Conservation (phyloP, 1,140 invertebrate species). For the Orius insidiosus region DNA sequence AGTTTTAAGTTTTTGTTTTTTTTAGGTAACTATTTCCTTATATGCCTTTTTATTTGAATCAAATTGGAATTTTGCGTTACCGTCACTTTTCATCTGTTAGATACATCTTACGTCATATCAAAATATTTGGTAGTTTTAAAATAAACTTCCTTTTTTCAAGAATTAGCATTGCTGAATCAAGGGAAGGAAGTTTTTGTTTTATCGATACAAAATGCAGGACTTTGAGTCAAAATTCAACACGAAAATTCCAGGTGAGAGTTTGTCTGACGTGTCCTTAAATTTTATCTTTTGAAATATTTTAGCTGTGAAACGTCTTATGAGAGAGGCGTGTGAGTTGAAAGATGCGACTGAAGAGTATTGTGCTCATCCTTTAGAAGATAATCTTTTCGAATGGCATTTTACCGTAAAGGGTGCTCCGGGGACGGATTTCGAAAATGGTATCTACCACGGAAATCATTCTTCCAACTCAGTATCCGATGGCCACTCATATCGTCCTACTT, state of each 20-base stretch:
- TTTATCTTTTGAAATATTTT: slow-evolving; percentile 24
- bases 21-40: no score
- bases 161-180: slow-evolving; percentile 1
- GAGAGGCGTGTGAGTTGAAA: slow-evolving; percentile 72
- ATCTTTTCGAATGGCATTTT: slow-evolving; percentile 97
- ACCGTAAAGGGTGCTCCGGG: slow-evolving; percentile 75
- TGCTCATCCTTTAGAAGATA: slow-evolving; percentile 83
- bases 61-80: neutral
- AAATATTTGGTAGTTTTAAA: neutral
- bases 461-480: slow-evolving; percentile 90
- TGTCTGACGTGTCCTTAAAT: neutral
- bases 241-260: neutral
- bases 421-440: slow-evolving; percentile 74
- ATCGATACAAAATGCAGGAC: neutral
- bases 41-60: no score
- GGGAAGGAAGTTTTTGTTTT: neutral
- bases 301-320: slow-evolving; percentile 88
- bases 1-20: neutral
- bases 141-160: neutral
- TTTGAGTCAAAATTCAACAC: neutral
- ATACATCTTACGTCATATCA: neutral
- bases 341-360: slow-evolving; percentile 79
- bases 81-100: neutral
- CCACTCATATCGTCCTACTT: slow-evolving; percentile 84
- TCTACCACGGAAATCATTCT: slow-evolving; percentile 86